These are phyloP conservation scores for Pseudorasbora parva DNA, from an alignment of 2,113 vertebrate species.

Conservation along the genomic window DNA sequence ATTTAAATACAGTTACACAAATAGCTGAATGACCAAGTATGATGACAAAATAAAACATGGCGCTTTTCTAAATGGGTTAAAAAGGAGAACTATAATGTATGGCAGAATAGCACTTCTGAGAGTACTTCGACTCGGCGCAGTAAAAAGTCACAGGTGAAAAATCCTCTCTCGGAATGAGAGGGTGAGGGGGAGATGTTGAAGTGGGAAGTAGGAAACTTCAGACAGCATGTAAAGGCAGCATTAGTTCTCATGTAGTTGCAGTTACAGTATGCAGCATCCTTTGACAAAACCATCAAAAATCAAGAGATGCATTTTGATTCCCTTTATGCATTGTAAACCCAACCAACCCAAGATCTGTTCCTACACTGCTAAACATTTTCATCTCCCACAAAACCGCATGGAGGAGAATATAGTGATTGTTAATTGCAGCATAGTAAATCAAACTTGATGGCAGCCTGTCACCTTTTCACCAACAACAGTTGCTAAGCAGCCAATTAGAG, in stretches of 20 bases:
- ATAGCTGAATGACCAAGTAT: too few relatives aligned
- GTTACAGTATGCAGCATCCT: background rate
- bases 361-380: background rate
- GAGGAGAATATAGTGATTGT: conserved; percentile 9
- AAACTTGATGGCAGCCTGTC: conserved; percentile 18
- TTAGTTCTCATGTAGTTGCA: background rate
- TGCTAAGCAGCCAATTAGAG: conserved; percentile 21
- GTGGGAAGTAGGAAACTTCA: too few relatives aligned
- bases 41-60: too few relatives aligned
- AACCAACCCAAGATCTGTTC: background rate
- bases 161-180: too few relatives aligned
- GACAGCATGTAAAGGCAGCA: too few relatives aligned
- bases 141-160: too few relatives aligned
- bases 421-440: conserved; percentile 14
- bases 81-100: too few relatives aligned
- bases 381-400: conserved; percentile 6
- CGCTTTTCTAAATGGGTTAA: too few relatives aligned
- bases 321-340: background rate
- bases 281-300: conserved; percentile 1
- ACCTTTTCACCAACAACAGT: background rate
- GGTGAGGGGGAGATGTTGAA: too few relatives aligned
- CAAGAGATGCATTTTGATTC: conserved; percentile 1
- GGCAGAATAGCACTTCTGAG: too few relatives aligned
- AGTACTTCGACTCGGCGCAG: too few relatives aligned
- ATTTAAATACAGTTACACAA: too few relatives aligned